A percentile compares a stretch with the other conserved stretches of the same genome.
These are phyloP conservation scores for Coleophora deauratella DNA, from an alignment of 2,888 invertebrate genomes.

Conservation along the genomic window DNA sequence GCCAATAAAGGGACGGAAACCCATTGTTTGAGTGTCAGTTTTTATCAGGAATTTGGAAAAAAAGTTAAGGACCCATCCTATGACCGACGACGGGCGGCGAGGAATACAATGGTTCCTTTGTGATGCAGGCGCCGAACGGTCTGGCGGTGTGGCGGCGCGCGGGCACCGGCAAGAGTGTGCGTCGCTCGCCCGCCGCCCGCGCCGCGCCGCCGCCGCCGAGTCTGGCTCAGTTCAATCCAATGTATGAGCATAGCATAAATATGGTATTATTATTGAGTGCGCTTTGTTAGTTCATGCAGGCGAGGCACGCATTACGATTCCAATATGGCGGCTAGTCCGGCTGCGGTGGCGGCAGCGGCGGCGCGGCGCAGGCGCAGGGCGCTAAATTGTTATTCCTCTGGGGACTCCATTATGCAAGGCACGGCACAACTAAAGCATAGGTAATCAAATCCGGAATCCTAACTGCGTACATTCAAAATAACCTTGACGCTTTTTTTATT, in stretches of 20 bases:
- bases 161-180: constrained; percentile 55
- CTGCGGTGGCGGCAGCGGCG: no score
- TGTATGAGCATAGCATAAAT: constrained; percentile 6
- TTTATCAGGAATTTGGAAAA: constrained; percentile 66
- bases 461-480: no score
- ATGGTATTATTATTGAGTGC: constrained; percentile 10
- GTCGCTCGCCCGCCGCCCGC: constrained; percentile 3
- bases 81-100: constrained; percentile 48
- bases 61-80: constrained; percentile 52
- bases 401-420: no score
- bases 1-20: constrained; percentile 74
- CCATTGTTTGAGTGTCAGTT: constrained; percentile 69
- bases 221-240: constrained; percentile 6
- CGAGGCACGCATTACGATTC: constrained; percentile 21
- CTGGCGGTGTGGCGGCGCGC: constrained; percentile 62
- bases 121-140: constrained; percentile 68
- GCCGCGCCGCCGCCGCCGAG: background rate
- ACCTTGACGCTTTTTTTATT: no score
- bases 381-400: no score
- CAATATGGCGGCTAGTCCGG: background rate
- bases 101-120: constrained; percentile 68
- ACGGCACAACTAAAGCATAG: no score
- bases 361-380: no score
- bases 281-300: constrained; percentile 16
- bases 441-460: no score